Conservation (phyloP, 2,797 vertebrate genomes). For the Gymnopithys bicolor region DNA sequence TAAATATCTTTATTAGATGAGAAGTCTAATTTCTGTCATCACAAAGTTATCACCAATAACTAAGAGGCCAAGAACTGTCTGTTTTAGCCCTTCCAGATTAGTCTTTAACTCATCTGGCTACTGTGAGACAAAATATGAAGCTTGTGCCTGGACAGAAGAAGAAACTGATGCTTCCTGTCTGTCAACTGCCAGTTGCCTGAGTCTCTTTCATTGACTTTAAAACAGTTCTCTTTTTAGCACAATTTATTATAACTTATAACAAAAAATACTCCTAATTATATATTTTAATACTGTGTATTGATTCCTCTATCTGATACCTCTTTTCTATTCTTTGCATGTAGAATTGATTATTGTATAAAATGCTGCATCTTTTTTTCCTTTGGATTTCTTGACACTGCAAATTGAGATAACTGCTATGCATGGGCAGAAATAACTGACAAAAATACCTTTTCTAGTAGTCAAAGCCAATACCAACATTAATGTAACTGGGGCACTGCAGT, state of each 20-base stretch:
- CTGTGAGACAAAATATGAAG: background rate
- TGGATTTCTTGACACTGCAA: background rate
- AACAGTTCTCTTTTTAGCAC: background rate
- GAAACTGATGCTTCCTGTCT: background rate
- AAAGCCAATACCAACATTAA: background rate
- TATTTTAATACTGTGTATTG: background rate
- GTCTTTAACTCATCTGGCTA: background rate
- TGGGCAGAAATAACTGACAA: background rate
- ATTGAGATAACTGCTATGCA: background rate
- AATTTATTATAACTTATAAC: background rate
- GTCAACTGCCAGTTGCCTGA: background rate
- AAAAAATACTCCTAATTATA: background rate
- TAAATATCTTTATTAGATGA: background rate
- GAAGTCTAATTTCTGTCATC: background rate
- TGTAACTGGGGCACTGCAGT: background rate
- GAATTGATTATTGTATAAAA: background rate
- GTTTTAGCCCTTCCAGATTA: background rate
- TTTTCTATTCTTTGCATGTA: background rate
- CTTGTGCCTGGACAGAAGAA: background rate
- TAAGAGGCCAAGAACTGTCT: background rate
- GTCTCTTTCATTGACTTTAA: background rate
- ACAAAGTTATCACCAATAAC: background rate
- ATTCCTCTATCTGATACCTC: background rate
- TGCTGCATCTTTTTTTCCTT: background rate
- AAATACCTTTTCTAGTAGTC: background rate